Conservation (phyloP, 2,113 vertebrate genomes). For the Gymnarchus niloticus region DNA sequence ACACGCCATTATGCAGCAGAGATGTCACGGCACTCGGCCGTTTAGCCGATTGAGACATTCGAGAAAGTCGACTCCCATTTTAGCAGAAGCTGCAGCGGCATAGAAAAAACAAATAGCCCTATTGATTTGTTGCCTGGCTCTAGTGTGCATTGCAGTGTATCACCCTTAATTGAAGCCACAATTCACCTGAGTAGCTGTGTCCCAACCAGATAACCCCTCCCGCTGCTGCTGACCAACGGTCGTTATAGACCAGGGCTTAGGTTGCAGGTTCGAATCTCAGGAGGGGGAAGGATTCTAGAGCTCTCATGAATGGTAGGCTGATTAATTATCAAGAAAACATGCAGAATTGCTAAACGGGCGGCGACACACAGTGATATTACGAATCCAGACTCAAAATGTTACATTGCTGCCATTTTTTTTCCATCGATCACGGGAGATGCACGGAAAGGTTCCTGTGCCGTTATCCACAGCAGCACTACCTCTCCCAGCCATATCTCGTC, state of each 20-base stretch:
- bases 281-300: not conserved
- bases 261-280: not conserved
- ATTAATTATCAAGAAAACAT: not conserved
- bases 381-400: too few species aligned
- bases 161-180: not conserved
- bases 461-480: not conserved
- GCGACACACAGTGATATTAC: not conserved
- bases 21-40: not conserved
- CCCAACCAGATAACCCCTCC: not conserved
- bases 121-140: not conserved
- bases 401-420: not conserved
- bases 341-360: not conserved
- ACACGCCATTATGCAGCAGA: too few species aligned
- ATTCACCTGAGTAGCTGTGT: not conserved
- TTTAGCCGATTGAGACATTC: not conserved
- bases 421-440: not conserved
- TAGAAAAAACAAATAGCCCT: not conserved
- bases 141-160: not conserved
- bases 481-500: not conserved
- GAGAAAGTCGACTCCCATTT: not conserved
- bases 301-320: not conserved
- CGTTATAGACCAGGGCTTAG: not conserved
- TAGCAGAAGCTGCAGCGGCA: not conserved
- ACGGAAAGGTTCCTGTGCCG: not conserved
- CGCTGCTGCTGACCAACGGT: not conserved